phyloP scores from a whole-genome alignment of 2,888 invertebrate genomes.

The Alloscopus bannaensis region DNA sequence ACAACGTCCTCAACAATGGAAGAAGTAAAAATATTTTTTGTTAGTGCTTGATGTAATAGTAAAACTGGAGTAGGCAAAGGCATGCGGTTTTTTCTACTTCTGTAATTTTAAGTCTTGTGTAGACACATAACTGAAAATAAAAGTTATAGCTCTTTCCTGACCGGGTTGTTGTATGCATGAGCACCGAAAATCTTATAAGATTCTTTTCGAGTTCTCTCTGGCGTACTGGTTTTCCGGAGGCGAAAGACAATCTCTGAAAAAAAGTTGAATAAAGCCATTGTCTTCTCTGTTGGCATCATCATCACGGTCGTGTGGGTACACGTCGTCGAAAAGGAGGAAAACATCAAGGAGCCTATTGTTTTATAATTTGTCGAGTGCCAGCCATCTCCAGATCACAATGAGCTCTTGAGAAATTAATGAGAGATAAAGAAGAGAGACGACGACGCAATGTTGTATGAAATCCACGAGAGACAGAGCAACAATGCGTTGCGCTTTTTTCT shows the following conservation, averaged over 20 bases:
- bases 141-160: conserved; percentile 16
- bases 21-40: conserved; percentile 1
- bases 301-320: conserved; percentile 2
- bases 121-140: conserved; percentile 32
- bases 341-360: conserved; percentile 62
- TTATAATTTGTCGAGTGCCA: conserved; percentile 70
- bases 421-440: conserved; percentile 45
- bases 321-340: conserved; percentile 39
- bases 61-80: background rate
- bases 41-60: background rate
- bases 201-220: conserved; percentile 1
- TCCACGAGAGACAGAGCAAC: background rate
- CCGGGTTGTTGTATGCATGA: too few relatives aligned
- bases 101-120: conserved; percentile 30
- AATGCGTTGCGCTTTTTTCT: background rate
- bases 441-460: conserved; percentile 21
- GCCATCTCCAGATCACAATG: conserved; percentile 55
- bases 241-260: conserved; percentile 22
- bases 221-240: conserved; percentile 43
- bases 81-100: background rate
- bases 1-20: too few relatives aligned
- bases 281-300: conserved; percentile 24
- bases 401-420: conserved; percentile 58
- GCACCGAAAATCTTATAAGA: too few relatives aligned
- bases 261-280: conserved; percentile 63